phyloP scores from a whole-genome alignment of 2,888 invertebrate genomes.

The Chymomyza caudatula region DNA sequence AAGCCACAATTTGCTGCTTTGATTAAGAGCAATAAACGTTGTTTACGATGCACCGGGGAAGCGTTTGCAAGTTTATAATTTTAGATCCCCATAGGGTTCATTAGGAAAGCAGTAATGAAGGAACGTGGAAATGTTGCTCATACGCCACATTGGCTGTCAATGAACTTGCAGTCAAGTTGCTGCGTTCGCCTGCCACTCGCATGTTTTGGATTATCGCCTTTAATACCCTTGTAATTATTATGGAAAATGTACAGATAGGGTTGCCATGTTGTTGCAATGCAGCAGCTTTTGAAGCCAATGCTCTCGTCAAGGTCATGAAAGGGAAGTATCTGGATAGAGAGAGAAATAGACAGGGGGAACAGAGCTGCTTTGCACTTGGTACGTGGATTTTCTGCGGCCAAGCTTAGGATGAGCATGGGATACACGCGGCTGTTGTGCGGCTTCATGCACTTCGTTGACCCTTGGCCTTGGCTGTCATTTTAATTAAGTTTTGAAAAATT shows the following conservation, averaged over 20 bases:
- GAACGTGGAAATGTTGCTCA: slow-evolving; percentile 27
- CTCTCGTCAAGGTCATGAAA: slow-evolving; percentile 20
- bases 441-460: slow-evolving; percentile 27
- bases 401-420: too few relatives aligned
- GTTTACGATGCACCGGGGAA: slow-evolving; percentile 15
- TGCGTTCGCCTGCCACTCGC: not conserved
- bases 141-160: slow-evolving; percentile 37
- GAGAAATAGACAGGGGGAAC: not conserved
- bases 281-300: slow-evolving; percentile 15
- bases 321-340: too few relatives aligned
- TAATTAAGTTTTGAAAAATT: slow-evolving; percentile 44
- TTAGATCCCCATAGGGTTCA: not conserved
- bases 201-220: slow-evolving; percentile 26
- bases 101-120: slow-evolving; percentile 6
- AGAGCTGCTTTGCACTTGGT: not conserved
- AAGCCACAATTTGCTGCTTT: not conserved
- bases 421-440: slow-evolving; percentile 10
- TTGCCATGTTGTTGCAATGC: not conserved
- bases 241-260: not conserved
- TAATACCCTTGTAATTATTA: not conserved
- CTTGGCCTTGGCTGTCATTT: not conserved
- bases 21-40: not conserved
- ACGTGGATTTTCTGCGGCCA: slow-evolving; percentile 48
- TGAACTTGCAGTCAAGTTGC: slow-evolving; percentile 33
- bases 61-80: not conserved